These are phyloP conservation scores for Prunella fulvescens DNA, from an alignment of 2,113 vertebrate species.

Conservation along the genomic window DNA sequence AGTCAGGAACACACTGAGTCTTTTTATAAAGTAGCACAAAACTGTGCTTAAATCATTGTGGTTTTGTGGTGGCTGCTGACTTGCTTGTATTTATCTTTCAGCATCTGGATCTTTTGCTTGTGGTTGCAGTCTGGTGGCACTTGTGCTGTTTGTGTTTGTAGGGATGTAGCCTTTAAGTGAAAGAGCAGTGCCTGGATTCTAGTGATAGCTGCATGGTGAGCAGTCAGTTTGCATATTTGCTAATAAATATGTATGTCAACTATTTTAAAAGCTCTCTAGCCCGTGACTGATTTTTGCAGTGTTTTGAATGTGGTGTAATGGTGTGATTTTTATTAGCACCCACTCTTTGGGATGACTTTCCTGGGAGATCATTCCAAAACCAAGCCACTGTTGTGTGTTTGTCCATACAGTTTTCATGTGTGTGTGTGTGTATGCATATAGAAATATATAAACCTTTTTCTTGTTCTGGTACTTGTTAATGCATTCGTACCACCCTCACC, in stretches of 20 bases:
- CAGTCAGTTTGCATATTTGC: neutral
- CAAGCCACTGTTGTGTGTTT: neutral
- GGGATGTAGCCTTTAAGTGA: neutral
- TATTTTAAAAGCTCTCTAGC: neutral
- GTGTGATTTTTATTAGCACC: neutral
- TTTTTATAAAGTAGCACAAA: neutral
- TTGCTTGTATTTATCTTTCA: neutral
- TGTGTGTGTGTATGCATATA: too few relatives aligned
- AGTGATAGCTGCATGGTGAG: neutral
- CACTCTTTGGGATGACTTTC: neutral
- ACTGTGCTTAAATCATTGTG: neutral
- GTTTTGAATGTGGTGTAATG: neutral
- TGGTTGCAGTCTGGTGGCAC: neutral
- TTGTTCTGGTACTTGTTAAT: neutral
- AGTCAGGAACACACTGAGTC: neutral
- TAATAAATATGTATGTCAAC: neutral
- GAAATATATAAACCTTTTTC: neutral
- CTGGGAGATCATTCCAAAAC: neutral
- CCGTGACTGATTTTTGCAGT: neutral
- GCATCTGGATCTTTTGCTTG: accelerated
- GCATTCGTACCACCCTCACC: neutral
- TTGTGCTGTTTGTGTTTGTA: neutral
- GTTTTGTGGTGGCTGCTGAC: neutral
- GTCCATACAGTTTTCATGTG: neutral
- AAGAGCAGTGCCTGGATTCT: neutral